Evolutionary conservation across 2,113 vertebrate genomes (phyloP).

Genomic region (Xerus inauris): DNA sequence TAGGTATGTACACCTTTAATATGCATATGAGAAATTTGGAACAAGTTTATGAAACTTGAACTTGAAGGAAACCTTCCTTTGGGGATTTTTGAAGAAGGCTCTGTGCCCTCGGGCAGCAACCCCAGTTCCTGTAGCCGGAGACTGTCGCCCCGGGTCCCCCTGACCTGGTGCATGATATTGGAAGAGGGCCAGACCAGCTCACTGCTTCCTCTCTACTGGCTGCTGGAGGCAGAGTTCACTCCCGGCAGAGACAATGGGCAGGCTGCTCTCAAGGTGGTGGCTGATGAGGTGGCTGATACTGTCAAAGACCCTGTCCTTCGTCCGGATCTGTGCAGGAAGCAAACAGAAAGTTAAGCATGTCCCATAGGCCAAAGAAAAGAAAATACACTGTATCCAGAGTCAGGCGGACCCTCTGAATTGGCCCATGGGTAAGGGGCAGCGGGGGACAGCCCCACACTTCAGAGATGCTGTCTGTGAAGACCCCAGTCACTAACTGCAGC

Average conservation of each 20-base stretch:
- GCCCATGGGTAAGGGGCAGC: too few species aligned
- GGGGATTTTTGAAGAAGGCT: not conserved
- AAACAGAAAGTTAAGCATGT: not conserved
- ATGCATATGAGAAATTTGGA: conserved; percentile 87
- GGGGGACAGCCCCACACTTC: not conserved
- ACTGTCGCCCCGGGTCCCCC: not conserved
- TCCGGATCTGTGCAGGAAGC: conserved; percentile 91
- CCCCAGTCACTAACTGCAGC: too few species aligned
- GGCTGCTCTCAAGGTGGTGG: conserved; percentile 96
- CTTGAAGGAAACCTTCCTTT: conserved; percentile 80
- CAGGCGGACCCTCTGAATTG: not conserved
- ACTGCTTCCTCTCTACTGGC: conserved; percentile 93
- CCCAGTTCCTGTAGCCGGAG: not conserved
- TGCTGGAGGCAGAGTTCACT: conserved; percentile 98
- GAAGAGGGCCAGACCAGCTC: conserved; percentile 68
- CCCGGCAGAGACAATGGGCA: conserved; percentile 97
- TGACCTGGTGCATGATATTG: not conserved
- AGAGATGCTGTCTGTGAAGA: not conserved
- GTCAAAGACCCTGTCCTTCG: conserved; percentile 97
- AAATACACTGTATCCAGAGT: rapidly evolving
- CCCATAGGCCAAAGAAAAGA: not conserved
- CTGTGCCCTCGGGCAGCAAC: not conserved
- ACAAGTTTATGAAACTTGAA: conserved; percentile 91
- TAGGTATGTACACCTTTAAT: conserved; percentile 89
- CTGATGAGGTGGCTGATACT: conserved; percentile 98